Base-by-base conservation (phyloP, 2,888 invertebrate genomes). In the Blastobasis lacticolella region DNA sequence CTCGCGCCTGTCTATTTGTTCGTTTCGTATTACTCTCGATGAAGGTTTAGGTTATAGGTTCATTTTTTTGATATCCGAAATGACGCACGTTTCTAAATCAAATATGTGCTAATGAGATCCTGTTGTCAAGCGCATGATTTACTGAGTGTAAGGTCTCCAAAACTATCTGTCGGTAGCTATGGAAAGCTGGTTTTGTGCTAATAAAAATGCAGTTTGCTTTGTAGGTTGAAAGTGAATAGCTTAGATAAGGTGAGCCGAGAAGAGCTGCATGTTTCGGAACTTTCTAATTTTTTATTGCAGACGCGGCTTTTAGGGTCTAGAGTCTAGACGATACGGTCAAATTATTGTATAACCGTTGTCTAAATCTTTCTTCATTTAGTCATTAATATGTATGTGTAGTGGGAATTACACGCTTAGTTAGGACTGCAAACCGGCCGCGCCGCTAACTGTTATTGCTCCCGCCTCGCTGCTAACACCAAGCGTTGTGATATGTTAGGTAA, bases 161-260 rank as follows among this genome's bases (percentile, higher is more conserved):
- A 23, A 23, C 23, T 23, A 3, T 23, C 23, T 23, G 23, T 3
- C 23, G 3, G 40, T 40, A 8, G 7, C 1, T 70, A 78, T 73
- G 40, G 80, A 87, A 85, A 83, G 78, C 75, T 75, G 75, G 76
- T 80, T 80, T 81, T 79, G 81, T 81, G 81, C 73, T 80, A 83
- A 84, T 85, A 81, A 79, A 23, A 83, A 84, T 85, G 81, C 84
- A 86, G 79, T 84, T 79, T 79, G 69, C 76, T 83, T 78, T 74
- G 79, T 84, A 78, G 86, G 82, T 86, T 80, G 77, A 76, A 79
- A 83, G 65, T 63, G 64, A 69, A 66, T 65, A 70, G 68, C 63
- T 67, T 68, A 66, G 63, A 64, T 64, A 64, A 50, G 78, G 73
- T 78, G 81, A 78, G 69, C 81, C 76, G 69, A 79, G 69, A 81